These are phyloP conservation scores for Lepisosteus osseus DNA, from an alignment of 2,113 vertebrate genomes.

Conservation along the genomic window DNA sequence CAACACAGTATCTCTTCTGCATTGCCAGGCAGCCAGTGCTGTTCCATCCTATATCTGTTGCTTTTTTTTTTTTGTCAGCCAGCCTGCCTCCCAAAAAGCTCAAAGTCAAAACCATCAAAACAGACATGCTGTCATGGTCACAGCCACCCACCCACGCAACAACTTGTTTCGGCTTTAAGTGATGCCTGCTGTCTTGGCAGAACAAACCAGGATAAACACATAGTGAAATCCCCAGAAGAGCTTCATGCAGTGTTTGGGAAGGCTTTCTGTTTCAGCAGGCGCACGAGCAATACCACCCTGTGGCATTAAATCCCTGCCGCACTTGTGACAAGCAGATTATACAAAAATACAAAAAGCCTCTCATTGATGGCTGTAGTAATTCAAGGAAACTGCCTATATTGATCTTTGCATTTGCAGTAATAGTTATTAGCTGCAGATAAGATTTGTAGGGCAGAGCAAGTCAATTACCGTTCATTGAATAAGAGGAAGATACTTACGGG, in stretches of 20 bases:
- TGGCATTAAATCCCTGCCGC: slow-evolving; percentile 16
- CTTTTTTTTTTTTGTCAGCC: neutral
- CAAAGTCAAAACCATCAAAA: neutral
- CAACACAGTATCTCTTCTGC: too few species aligned
- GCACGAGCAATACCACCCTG: slow-evolving; percentile 8
- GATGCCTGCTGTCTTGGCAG: neutral
- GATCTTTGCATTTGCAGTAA: too few species aligned
- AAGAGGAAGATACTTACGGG: too few species aligned
- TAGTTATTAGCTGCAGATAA: too few species aligned
- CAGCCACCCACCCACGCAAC: neutral
- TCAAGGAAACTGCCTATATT: too few species aligned
- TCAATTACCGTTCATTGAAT: too few species aligned
- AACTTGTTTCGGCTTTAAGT: slow-evolving; percentile 7
- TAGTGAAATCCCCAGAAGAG: neutral
- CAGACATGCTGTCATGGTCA: neutral
- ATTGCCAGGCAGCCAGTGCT: too few species aligned
- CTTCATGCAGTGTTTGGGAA: neutral
- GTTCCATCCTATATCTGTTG: neutral
- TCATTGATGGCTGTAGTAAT: too few species aligned
- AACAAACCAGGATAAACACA: neutral
- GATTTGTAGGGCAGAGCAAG: too few species aligned
- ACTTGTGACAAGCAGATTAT: neutral
- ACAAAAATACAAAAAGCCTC: too few species aligned
- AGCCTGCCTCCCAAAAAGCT: neutral
- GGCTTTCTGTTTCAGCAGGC: slow-evolving; percentile 10